phyloP scores from a whole-genome alignment of 92 coral and sea anemone genomes.

The Zoanthus sociatus region DNA sequence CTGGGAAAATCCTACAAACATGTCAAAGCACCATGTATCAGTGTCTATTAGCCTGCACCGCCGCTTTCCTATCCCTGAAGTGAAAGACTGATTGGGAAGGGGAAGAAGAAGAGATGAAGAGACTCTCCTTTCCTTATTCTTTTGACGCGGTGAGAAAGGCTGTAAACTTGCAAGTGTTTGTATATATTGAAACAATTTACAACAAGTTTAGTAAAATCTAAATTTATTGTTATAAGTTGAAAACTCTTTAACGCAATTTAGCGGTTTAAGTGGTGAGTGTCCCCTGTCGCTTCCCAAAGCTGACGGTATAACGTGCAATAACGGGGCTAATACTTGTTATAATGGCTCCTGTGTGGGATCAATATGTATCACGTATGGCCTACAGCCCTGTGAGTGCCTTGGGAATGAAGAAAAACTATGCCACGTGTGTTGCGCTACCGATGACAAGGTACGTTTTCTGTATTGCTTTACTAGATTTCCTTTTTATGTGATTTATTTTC shows the following conservation, averaged over 20 bases:
- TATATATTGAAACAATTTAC: too few species aligned
- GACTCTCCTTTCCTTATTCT: too few species aligned
- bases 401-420: constrained; percentile 59
- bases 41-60: too few species aligned
- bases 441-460: constrained; percentile 49
- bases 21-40: too few species aligned
- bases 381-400: constrained; percentile 74
- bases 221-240: neutral
- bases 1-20: too few species aligned
- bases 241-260: constrained; percentile 51
- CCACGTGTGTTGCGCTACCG: constrained; percentile 86
- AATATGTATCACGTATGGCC: constrained; percentile 75
- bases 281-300: constrained; percentile 73
- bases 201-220: too few species aligned
- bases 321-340: constrained; percentile 83
- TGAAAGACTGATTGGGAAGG: too few species aligned
- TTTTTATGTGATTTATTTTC: too few species aligned
- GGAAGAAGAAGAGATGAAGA: too few species aligned
- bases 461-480: neutral
- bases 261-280: constrained; percentile 76
- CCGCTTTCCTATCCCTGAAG: too few species aligned
- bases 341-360: constrained; percentile 92
- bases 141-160: too few species aligned
- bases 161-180: too few species aligned
- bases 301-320: constrained; percentile 80